Evolutionary conservation across 1,140 invertebrate species (phyloP).

Genomic region (Philotrypesis tridentata): DNA sequence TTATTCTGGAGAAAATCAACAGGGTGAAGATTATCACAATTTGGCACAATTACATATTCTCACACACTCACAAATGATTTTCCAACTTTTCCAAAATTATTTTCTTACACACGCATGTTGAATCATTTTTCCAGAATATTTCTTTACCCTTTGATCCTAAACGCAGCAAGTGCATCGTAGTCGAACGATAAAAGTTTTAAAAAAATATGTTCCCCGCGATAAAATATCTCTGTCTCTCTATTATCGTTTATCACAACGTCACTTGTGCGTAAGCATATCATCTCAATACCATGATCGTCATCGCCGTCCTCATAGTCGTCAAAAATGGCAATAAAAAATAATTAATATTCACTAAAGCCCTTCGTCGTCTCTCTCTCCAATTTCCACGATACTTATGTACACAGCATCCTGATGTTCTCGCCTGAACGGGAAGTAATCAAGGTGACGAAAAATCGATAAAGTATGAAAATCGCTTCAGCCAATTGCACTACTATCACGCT

Average conservation of each 20-base stretch:
- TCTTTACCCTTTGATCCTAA: not conserved
- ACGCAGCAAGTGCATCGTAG: not conserved
- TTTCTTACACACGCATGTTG: too few species aligned
- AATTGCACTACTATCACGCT: slow-evolving; percentile 27
- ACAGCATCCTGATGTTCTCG: not conserved
- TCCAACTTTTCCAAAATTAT: not conserved
- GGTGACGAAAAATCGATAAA: not conserved
- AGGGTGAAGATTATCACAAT: not conserved
- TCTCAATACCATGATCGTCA: too few species aligned
- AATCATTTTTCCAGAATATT: slow-evolving; percentile 1
- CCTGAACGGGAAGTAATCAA: not conserved
- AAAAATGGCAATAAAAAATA: slow-evolving; percentile 18
- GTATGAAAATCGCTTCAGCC: not conserved
- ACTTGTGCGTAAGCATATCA: slow-evolving; percentile 30
- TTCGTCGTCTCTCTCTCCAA: not conserved
- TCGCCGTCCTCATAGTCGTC: not conserved
- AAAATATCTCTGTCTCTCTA: slow-evolving; percentile 34
- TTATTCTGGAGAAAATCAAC: not conserved
- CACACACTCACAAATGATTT: too few species aligned
- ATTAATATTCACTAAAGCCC: not conserved
- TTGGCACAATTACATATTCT: not conserved
- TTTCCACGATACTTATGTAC: not conserved
- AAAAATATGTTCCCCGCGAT: slow-evolving; percentile 23
- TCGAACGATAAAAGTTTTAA: slow-evolving; percentile 29
- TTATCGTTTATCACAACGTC: slow-evolving; percentile 43